These are phyloP conservation scores for Mormoops blainvillei DNA, from an alignment of 2,113 vertebrate species.

Conservation along the genomic window DNA sequence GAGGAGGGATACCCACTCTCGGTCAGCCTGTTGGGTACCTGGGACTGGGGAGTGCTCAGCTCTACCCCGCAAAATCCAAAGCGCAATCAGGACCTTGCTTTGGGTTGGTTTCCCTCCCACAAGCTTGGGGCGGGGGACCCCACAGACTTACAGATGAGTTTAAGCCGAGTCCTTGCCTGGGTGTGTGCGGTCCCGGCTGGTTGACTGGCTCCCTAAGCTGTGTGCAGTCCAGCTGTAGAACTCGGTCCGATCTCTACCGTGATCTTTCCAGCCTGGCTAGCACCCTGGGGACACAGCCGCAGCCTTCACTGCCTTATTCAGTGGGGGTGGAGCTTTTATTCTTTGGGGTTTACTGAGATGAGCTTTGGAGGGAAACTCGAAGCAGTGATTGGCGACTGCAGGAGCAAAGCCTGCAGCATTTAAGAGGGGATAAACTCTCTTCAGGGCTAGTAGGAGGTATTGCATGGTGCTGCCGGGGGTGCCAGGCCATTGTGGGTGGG, in stretches of 20 bases:
- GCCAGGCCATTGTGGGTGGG: not conserved
- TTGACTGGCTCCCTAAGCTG: not conserved
- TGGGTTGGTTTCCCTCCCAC: not conserved
- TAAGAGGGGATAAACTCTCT: not conserved
- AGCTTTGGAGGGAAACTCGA: slow-evolving; percentile 58
- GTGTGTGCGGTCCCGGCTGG: not conserved
- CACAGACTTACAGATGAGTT: slow-evolving; percentile 32
- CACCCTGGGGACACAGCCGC: not conserved
- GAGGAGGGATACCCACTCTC: not conserved
- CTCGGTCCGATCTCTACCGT: not conserved
- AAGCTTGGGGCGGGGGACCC: not conserved
- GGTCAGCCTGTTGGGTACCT: not conserved
- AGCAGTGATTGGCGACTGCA: not conserved
- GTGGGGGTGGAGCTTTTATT: not conserved
- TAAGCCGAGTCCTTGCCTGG: not conserved
- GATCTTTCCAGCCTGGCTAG: not conserved
- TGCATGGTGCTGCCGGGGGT: not conserved
- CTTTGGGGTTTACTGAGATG: not conserved
- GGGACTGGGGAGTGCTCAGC: not conserved
- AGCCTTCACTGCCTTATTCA: not conserved
- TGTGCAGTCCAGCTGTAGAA: not conserved
- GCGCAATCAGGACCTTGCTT: not conserved
- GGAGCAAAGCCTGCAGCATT: not conserved
- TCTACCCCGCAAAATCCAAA: not conserved
- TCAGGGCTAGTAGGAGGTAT: not conserved